Conservation (phyloP, 2,113 vertebrate species). For the Psilopogon haemacephalus region DNA sequence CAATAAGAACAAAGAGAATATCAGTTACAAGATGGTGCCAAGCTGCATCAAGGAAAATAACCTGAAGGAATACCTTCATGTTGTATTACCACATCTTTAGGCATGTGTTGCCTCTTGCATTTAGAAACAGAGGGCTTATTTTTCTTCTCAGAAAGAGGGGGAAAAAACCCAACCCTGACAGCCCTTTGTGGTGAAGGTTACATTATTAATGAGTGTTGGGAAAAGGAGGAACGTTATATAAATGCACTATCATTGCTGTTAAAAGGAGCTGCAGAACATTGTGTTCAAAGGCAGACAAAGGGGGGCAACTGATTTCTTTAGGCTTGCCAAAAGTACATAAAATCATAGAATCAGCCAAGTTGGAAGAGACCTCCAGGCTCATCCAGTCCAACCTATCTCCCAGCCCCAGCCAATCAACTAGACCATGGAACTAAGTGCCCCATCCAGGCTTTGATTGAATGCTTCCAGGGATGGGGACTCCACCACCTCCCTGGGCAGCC, state of each 20-base stretch:
- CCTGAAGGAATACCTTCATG: slow-evolving; percentile 6
- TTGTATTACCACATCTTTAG: not conserved
- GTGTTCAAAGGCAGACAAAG: not conserved
- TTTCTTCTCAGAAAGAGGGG: slow-evolving; percentile 1
- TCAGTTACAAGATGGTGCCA: slow-evolving; percentile 2
- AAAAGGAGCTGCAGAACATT: not conserved
- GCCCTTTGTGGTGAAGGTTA: slow-evolving; percentile 5
- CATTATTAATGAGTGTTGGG: slow-evolving; percentile 13
- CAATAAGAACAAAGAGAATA: slow-evolving; percentile 31
- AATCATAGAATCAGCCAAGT: too few species aligned
- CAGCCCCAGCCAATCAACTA: too few species aligned
- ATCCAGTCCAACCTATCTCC: too few species aligned
- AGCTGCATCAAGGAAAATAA: slow-evolving; percentile 31
- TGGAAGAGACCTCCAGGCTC: too few species aligned
- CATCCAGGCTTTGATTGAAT: too few species aligned
- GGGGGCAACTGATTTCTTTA: not conserved
- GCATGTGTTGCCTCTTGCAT: not conserved
- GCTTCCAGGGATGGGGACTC: too few species aligned
- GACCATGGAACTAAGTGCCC: too few species aligned
- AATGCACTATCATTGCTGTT: not conserved
- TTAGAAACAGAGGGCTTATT: not conserved
- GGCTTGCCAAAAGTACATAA: slow-evolving; percentile 9
- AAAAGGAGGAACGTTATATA: not conserved
- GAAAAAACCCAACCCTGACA: not conserved
- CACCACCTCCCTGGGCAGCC: too few species aligned